phyloP scores from a whole-genome alignment of 2,797 vertebrate species.

The Cossypha dichroa region DNA sequence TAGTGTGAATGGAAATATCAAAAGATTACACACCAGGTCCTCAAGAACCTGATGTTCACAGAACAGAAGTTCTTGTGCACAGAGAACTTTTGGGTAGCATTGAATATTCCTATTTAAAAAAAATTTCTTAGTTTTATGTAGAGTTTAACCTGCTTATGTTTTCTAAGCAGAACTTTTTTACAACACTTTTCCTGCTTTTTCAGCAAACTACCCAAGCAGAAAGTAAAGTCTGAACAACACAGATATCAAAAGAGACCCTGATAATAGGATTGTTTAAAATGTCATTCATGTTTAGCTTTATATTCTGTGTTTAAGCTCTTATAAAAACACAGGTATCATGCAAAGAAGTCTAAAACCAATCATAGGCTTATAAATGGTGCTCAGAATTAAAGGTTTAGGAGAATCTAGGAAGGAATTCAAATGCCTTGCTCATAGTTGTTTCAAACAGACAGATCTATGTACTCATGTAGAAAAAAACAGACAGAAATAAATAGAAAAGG shows the following conservation, averaged over 20 bases:
- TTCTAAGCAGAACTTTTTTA: neutral
- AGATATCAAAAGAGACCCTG: neutral
- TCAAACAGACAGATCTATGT: neutral
- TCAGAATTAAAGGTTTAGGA: neutral
- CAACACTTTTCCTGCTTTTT: neutral
- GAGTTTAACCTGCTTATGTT: neutral
- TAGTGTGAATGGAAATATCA: neutral
- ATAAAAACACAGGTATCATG: neutral
- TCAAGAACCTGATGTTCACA: neutral
- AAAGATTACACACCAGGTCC: neutral
- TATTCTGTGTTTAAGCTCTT: neutral
- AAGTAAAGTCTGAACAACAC: neutral
- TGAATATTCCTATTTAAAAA: neutral
- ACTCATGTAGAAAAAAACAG: neutral
- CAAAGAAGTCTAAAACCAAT: neutral
- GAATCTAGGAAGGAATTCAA: neutral
- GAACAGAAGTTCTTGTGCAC: neutral
- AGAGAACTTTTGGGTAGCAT: neutral
- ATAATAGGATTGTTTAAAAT: neutral
- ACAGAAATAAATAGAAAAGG: neutral
- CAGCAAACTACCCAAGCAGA: neutral
- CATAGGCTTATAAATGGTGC: neutral
- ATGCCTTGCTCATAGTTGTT: neutral
- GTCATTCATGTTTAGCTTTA: neutral
- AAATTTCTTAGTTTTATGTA: neutral